Percentiles rank a stretch among this genome's conserved stretches.
Conservation (phyloP, 2,113 vertebrate species). For the Mesocricetus auratus region DNA sequence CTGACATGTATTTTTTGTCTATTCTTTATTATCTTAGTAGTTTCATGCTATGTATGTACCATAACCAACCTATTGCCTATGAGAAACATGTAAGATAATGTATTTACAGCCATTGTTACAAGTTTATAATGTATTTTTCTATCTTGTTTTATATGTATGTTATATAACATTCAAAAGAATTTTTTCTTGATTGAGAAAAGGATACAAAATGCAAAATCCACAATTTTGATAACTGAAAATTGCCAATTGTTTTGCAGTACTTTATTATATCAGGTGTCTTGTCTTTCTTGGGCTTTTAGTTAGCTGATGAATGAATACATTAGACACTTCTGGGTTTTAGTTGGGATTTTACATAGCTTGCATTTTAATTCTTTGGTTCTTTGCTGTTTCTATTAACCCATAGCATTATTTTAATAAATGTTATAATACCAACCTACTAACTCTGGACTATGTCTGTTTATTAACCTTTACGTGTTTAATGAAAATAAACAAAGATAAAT, state of each 20-base stretch:
- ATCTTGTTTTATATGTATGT: slow-evolving; percentile 99
- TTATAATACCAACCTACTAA: slow-evolving; percentile 98
- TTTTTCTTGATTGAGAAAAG: slow-evolving; percentile 96
- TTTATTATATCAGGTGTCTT: slow-evolving; percentile 92
- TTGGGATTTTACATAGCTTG: slow-evolving; percentile 95
- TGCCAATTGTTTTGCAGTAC: slow-evolving; percentile 94
- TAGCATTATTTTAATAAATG: slow-evolving; percentile 98
- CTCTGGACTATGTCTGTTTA: slow-evolving; percentile 96
- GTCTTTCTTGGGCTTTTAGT: slow-evolving; percentile 92
- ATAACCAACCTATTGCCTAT: slow-evolving; percentile 95
- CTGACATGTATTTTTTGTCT: slow-evolving; percentile 90
- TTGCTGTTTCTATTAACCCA: slow-evolving; percentile 95
- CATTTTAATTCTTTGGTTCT: slow-evolving; percentile 96
- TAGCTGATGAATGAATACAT: slow-evolving; percentile 92
- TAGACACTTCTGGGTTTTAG: slow-evolving; percentile 92
- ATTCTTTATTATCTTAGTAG: slow-evolving; percentile 89
- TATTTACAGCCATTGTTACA: slow-evolving; percentile 99
- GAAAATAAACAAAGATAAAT: slow-evolving; percentile 88
- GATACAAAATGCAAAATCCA: slow-evolving; percentile 91
- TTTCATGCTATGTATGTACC: slow-evolving; percentile 92
- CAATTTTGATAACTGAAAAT: slow-evolving; percentile 93
- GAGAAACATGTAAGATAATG: slow-evolving; percentile 94
- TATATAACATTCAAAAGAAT: slow-evolving; percentile 98
- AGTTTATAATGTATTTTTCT: slow-evolving; percentile 99
- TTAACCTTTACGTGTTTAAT: slow-evolving; percentile 96